Evolutionary conservation across 2,888 invertebrate genomes (phyloP).

Genomic region (Campopleginae sp.): DNA sequence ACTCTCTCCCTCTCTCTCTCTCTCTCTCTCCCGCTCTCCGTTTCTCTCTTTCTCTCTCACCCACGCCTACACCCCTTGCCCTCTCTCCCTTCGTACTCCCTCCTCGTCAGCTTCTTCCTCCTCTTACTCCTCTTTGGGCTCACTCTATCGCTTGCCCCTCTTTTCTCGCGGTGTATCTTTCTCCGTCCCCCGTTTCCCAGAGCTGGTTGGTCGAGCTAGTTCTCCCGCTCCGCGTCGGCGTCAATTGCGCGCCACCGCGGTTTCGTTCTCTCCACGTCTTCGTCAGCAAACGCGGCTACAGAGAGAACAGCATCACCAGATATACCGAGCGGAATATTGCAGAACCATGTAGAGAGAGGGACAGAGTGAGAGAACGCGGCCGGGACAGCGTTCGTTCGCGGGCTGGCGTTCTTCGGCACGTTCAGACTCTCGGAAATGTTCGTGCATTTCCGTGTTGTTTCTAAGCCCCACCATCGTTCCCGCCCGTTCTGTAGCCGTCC

Average conservation of each 20-base stretch:
- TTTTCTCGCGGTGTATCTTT: slow-evolving; percentile 64
- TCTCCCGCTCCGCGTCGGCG: slow-evolving; percentile 69
- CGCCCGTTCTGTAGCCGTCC: slow-evolving; percentile 5
- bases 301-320: slow-evolving; percentile 54
- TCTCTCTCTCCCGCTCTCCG: slow-evolving; percentile 51
- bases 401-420: slow-evolving; percentile 54
- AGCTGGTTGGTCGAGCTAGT: slow-evolving; percentile 68
- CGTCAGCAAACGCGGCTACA: slow-evolving; percentile 57
- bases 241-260: slow-evolving; percentile 74
- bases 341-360: slow-evolving; percentile 24
- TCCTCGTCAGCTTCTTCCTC: slow-evolving; percentile 41
- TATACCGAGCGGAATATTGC: slow-evolving; percentile 24
- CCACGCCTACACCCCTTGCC: slow-evolving; percentile 24
- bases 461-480: slow-evolving; percentile 35
- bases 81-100: slow-evolving; percentile 30
- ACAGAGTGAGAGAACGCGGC: slow-evolving; percentile 23
- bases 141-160: slow-evolving; percentile 38
- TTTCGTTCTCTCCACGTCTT: slow-evolving; percentile 67
- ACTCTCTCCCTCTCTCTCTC: slow-evolving; percentile 47
- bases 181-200: slow-evolving; percentile 56
- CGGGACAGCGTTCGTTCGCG: slow-evolving; percentile 48
- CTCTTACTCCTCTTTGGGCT: slow-evolving; percentile 60
- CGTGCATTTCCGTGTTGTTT: slow-evolving; percentile 74
- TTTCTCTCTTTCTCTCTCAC: neutral
- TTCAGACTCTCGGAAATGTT: slow-evolving; percentile 75